These are phyloP conservation scores for Mnemiopsis leidyi DNA, from an alignment of 37 sponge, comb jelly and placozoan genomes.

Conservation along the genomic window DNA sequence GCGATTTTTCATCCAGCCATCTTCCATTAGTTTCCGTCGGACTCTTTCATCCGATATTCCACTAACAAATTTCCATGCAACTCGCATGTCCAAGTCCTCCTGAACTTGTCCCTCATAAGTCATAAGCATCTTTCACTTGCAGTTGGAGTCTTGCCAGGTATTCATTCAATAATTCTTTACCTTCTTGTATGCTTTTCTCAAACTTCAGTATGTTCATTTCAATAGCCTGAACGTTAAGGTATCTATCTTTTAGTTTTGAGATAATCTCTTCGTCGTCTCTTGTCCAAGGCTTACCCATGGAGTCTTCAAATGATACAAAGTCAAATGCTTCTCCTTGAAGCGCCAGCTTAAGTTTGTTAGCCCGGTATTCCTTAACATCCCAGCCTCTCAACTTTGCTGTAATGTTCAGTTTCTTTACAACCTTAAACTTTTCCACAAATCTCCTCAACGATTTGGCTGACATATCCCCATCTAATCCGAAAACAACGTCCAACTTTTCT, in stretches of 20 bases:
- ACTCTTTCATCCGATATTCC: neutral
- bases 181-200: neutral
- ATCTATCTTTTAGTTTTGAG: neutral
- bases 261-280: neutral
- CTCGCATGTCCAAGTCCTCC: neutral
- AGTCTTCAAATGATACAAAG: neutral
- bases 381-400: neutral
- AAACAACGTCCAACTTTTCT: neutral
- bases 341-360: neutral
- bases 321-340: neutral
- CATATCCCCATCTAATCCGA: too few relatives aligned
- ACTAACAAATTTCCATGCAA: conserved; percentile 15
- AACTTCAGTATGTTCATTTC: neutral
- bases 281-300: neutral
- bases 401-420: neutral
- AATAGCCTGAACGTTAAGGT: neutral
- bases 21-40: neutral
- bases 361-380: neutral
- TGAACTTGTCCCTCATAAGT: neutral
- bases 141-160: neutral
- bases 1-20: neutral
- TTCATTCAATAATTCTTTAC: neutral
- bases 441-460: too few relatives aligned
- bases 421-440: neutral
- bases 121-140: neutral